phyloP scores from a whole-genome alignment of 2,113 vertebrate genomes.

The Dissostichus mawsoni region DNA sequence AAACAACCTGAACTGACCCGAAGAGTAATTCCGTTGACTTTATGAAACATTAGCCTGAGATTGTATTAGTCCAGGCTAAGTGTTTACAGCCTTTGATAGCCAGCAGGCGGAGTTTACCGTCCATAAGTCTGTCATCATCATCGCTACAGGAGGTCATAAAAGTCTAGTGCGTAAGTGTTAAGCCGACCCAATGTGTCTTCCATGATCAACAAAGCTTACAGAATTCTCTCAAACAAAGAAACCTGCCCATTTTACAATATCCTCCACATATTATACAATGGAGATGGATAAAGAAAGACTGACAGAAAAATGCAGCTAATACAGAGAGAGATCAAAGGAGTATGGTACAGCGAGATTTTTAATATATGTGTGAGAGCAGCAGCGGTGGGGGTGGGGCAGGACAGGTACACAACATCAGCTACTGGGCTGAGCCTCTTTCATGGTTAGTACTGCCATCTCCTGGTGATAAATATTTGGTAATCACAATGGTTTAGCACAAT shows the following conservation, averaged over 20 bases:
- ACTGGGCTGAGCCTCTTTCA: constrained; percentile 30
- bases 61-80: constrained; percentile 68
- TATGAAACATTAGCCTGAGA: constrained; percentile 71
- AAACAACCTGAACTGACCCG: constrained; percentile 38
- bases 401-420: constrained; percentile 33
- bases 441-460: constrained; percentile 74
- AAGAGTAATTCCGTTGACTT: constrained; percentile 57
- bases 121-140: constrained; percentile 49
- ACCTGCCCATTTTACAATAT: constrained; percentile 11
- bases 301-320: neutral
- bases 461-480: constrained; percentile 48
- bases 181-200: constrained; percentile 40
- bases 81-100: constrained; percentile 68
- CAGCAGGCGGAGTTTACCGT: constrained; percentile 57
- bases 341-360: constrained; percentile 17
- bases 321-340: constrained; percentile 22
- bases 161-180: constrained; percentile 53
- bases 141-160: constrained; percentile 62
- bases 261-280: neutral
- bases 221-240: constrained; percentile 36
- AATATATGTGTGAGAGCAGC: constrained; percentile 15
- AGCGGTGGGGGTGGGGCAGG: constrained; percentile 23
- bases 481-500: neutral
- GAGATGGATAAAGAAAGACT: constrained; percentile 1
- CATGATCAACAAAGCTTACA: neutral